Evolutionary conservation across 2,797 vertebrate species (phyloP), one percentile per base, ranked within the genome.

Genomic region (Falco berigora): DNA sequence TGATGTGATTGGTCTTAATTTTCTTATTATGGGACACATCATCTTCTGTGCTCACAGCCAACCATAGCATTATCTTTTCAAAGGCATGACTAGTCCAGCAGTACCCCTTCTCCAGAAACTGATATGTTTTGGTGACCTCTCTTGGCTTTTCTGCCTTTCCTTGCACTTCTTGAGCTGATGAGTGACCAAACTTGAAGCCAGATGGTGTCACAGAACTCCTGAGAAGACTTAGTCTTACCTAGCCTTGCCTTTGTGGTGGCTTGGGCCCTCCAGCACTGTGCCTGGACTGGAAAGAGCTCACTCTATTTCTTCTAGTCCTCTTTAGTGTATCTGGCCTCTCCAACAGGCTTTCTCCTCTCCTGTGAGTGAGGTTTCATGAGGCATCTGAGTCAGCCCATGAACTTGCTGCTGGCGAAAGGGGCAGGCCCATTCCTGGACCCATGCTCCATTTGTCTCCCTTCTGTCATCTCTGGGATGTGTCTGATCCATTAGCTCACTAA

Each of bases 401-500:
- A 73, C 52, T 82, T 91, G 74, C 74, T 90, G 77, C 83, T 96
- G 93, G 92, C 96, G 88, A 94, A 92, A 94, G 78, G 67, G 63
- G 84, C 71, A 87, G 92, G 64, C 84, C 24, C 1, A 1, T 87
- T 96, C 86, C 86, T 95, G 94, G 86, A 47, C 61, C 87, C 61
- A 83, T 38, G 34, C 49, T 92, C 56, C 64, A 89, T 96, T 97
- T 95, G 67, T 96, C 78, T 96, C 72, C 49, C 40, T 95, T 92
- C 91, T 96, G 96, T 93, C 94, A 80, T 92, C 91, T 76, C 89
- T 93, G 86, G 91, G 92, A 89, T 93, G 56, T 53, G 64, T 89
- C 91, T 80, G 94, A 95, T 89, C 77, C 87, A 93, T 95, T 94
- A 93, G 61, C 52, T 74, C 89, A 64, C 61, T 74, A 27, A 96